These are phyloP conservation scores for Leptoclinus maculatus DNA, from an alignment of 2,797 vertebrate species.

Conservation along the genomic window DNA sequence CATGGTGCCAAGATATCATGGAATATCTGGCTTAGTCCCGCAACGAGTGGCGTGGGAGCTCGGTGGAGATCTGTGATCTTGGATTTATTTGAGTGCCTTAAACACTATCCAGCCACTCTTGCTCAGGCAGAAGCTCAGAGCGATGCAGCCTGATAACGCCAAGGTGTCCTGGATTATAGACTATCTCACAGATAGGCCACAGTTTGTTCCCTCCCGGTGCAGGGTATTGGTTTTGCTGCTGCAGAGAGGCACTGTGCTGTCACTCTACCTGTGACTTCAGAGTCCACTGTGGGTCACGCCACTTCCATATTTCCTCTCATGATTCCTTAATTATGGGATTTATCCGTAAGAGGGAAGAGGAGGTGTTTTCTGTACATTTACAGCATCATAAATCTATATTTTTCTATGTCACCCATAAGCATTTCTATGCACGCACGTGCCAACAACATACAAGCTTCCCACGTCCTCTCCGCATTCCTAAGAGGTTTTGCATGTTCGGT, in stretches of 20 bases:
- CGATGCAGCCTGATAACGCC: slow-evolving; percentile 71
- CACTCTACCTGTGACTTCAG: slow-evolving; percentile 49
- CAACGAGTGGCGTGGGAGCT: slow-evolving; percentile 10
- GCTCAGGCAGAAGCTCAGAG: slow-evolving; percentile 59
- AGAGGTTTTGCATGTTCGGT: slow-evolving; percentile 57
- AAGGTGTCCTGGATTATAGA: slow-evolving; percentile 78
- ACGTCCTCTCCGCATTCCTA: slow-evolving; percentile 6
- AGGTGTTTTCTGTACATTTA: neutral
- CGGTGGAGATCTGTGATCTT: slow-evolving; percentile 37
- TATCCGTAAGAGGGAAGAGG: neutral
- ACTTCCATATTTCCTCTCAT: slow-evolving; percentile 44
- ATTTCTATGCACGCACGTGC: slow-evolving; percentile 6
- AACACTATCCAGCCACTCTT: slow-evolving; percentile 60
- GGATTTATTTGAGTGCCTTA: slow-evolving; percentile 60
- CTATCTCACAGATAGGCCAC: slow-evolving; percentile 63
- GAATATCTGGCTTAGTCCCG: neutral
- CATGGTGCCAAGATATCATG: neutral
- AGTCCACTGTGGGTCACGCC: slow-evolving; percentile 40
- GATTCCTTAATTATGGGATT: slow-evolving; percentile 35
- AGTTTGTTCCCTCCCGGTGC: slow-evolving; percentile 61
- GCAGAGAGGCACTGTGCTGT: slow-evolving; percentile 51
- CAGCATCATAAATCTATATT: neutral
- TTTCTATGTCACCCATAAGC: neutral
- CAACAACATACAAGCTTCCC: slow-evolving; percentile 1
- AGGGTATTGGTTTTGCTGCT: slow-evolving; percentile 68